Evolutionary conservation across 2,113 vertebrate genomes (phyloP), one percentile per base, ranked within the genome.

Genomic region (Oreotragus oreotragus): DNA sequence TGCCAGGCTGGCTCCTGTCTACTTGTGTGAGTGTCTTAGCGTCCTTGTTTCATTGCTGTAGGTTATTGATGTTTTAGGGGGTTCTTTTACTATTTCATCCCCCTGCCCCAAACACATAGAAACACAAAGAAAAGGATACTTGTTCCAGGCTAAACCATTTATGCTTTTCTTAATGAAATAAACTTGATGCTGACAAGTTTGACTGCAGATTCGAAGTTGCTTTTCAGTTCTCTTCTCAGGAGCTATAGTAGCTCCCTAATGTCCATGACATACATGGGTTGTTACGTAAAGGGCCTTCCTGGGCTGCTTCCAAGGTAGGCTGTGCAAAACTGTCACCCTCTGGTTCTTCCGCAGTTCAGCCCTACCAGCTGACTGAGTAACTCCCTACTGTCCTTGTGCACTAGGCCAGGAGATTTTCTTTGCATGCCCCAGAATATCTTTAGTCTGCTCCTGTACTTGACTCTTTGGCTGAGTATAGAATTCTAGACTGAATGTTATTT

Each of bases 1-100:
- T 17, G 99, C 99, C 11, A 99, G 99, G 55, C 99, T 99, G 53
- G 99, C 99, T 81, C 99, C 99, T 0, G 99, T 99, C 27, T 99
- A 99, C 97, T 99, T 99, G 9, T 99, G 99, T 99, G 98, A 98
- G 99, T 99, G 66, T 43, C 7, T n/a, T 17, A 1, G 55, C 14
- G 0, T 70, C 73, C 79, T 85, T 3, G 0, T 45, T 33, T 36
- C 47, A 33, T 19, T 27, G 27, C 28, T 12, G 0, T 2, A 6
- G 3, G 14, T 47, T n/a, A n/a, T n/a, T 49, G 36, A 27, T 23
- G 10, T 36, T 30, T 58, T 47, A 55, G 60, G 81, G 39, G 2
- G 6, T 84, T 58, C 12, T 93, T 90, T 66, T 33, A 33, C 39
- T 70, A 3, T 77, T 64, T 70, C 62, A 36, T 77, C 0, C 14